Evolutionary conservation across 2,888 invertebrate species (phyloP).

Genomic region (Synergus gifuensis): DNA sequence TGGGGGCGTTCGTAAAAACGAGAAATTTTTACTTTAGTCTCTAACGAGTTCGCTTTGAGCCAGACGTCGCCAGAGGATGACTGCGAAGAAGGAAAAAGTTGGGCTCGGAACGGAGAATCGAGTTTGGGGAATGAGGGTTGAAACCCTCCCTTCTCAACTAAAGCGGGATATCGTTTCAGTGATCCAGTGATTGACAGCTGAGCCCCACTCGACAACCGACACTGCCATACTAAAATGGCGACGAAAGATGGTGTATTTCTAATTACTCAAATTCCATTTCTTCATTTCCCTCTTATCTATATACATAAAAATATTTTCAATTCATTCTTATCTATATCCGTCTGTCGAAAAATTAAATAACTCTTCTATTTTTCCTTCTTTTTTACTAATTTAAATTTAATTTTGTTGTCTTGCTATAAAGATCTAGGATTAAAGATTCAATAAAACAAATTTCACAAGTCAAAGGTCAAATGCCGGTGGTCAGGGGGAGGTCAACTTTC

Average conservation of each 20-base stretch:
- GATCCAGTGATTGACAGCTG: slow-evolving; percentile 75
- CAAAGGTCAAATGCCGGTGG: too few relatives aligned
- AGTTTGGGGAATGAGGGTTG: slow-evolving; percentile 65
- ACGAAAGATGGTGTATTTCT: slow-evolving; percentile 75
- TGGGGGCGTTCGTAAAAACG: slow-evolving; percentile 28
- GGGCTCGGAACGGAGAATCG: slow-evolving; percentile 62
- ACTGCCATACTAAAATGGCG: slow-evolving; percentile 72
- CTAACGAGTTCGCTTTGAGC: slow-evolving; percentile 73
- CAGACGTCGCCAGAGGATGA: slow-evolving; percentile 62
- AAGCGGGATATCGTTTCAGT: slow-evolving; percentile 65
- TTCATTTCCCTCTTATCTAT: background rate
- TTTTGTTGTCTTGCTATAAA: too few relatives aligned
- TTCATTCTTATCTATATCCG: background rate
- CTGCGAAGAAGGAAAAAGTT: slow-evolving; percentile 62
- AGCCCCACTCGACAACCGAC: slow-evolving; percentile 63
- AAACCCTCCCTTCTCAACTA: slow-evolving; percentile 55
- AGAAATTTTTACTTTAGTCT: slow-evolving; percentile 63
- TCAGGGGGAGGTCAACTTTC: too few relatives aligned
- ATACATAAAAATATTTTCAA: too few relatives aligned
- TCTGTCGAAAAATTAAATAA: background rate
- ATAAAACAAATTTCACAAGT: too few relatives aligned
- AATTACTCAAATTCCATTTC: slow-evolving; percentile 61
- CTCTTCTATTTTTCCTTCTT: too few relatives aligned
- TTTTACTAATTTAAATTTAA: too few relatives aligned
- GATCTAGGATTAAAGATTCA: too few relatives aligned